phyloP scores from a whole-genome alignment of 1,140 invertebrate genomes.

The Episyrphus balteatus region DNA sequence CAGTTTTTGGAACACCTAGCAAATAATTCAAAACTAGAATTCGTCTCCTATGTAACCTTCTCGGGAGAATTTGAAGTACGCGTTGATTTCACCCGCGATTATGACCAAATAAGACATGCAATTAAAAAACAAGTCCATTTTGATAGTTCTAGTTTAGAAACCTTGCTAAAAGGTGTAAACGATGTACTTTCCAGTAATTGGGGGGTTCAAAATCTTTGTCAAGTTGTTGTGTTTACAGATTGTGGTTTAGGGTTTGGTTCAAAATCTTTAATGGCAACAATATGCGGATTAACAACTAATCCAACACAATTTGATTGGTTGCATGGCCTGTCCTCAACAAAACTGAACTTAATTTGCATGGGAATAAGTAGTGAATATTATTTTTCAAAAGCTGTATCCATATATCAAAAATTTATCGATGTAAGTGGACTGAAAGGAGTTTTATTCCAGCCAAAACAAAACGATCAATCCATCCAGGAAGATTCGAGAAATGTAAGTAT shows the following conservation, averaged over 20 bases:
- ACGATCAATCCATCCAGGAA: conserved; percentile 7
- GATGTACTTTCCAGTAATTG: conserved; percentile 22
- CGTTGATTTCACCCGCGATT: conserved; percentile 34
- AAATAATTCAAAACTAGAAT: conserved; percentile 75
- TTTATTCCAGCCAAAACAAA: conserved; percentile 10
- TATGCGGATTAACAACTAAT: conserved; percentile 11
- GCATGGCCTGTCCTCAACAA: conserved; percentile 64
- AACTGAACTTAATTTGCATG: conserved; percentile 62
- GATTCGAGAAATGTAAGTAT: neutral
- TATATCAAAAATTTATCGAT: conserved; percentile 30
- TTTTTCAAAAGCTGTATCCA: conserved; percentile 30
- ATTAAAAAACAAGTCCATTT: conserved; percentile 29
- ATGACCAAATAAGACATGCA: conserved; percentile 29
- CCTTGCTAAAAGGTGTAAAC: conserved; percentile 22
- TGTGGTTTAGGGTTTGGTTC: conserved; percentile 29
- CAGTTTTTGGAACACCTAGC: conserved; percentile 74
- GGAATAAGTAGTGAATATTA: conserved; percentile 40
- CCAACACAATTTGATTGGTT: conserved; percentile 45
- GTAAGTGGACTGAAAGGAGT: conserved; percentile 19
- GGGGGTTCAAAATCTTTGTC: conserved; percentile 28
- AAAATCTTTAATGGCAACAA: conserved; percentile 22
- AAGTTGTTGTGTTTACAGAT: conserved; percentile 30
- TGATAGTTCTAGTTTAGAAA: conserved; percentile 25
- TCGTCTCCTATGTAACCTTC: conserved; percentile 78
- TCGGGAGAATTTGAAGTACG: conserved; percentile 61